Conservation (phyloP, 2,113 vertebrate species). For the Rhegmatorhina hoffmannsi region DNA sequence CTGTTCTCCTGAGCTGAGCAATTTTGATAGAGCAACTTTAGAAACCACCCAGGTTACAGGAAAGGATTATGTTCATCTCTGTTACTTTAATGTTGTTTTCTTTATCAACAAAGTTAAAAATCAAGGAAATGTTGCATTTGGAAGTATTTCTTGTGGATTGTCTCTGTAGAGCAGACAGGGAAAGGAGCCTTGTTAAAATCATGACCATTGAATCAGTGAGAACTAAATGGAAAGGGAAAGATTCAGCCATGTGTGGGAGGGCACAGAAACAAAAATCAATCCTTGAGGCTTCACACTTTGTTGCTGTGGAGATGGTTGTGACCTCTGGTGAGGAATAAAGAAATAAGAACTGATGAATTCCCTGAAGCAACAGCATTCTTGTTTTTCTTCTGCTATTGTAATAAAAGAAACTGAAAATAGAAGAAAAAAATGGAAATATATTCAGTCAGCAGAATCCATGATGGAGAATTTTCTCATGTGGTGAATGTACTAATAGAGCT, state of each 20-base stretch:
- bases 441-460: neutral
- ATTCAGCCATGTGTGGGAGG: neutral
- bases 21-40: neutral
- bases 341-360: conserved; percentile 21
- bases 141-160: neutral
- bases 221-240: neutral
- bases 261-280: conserved; percentile 40
- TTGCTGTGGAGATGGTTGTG: conserved; percentile 58
- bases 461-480: neutral
- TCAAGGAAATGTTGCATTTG: neutral
- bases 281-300: conserved; percentile 39
- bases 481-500: neutral
- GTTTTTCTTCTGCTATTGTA: conserved; percentile 17
- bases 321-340: conserved; percentile 34
- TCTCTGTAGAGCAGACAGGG: neutral
- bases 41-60: neutral
- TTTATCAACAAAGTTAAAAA: neutral
- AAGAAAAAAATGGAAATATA: neutral
- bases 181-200: neutral
- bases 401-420: neutral
- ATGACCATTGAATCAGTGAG: neutral
- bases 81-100: conserved; percentile 2
- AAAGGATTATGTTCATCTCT: neutral
- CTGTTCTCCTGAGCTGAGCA: neutral
- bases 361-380: conserved; percentile 14